Percentiles rank a stretch among this genome's conserved stretches.
phyloP scores from a whole-genome alignment of 2,888 invertebrate genomes.

The Tiliacea aurago region DNA sequence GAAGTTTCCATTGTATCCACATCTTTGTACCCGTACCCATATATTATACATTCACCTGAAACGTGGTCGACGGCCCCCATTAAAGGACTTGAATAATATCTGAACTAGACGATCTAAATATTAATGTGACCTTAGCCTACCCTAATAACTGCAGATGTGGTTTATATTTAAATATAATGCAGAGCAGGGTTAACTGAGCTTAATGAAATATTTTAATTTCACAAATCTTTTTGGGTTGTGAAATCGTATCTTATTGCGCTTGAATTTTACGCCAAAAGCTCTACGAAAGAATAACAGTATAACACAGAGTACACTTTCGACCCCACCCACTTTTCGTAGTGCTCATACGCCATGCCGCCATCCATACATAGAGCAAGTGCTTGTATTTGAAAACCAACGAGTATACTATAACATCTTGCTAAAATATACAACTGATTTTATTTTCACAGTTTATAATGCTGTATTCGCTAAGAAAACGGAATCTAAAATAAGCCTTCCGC shows the following conservation, averaged over 20 bases:
- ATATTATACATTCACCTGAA: slow-evolving; percentile 83
- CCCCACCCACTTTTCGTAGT: too few species aligned
- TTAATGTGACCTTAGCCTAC: slow-evolving; percentile 46
- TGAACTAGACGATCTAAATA: slow-evolving; percentile 58
- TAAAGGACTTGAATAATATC: slow-evolving; percentile 46
- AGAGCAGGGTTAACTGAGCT: slow-evolving; percentile 7
- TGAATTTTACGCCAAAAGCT: slow-evolving; percentile 10
- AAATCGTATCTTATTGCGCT: slow-evolving; percentile 1
- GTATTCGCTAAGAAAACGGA: too few species aligned
- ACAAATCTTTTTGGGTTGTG: slow-evolving; percentile 2
- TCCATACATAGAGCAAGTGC: too few species aligned
- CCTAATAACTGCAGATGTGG: slow-evolving; percentile 26
- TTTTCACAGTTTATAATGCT: too few species aligned
- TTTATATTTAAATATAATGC: slow-evolving; percentile 37
- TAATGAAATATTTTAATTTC: slow-evolving; percentile 26
- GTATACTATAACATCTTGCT: too few species aligned
- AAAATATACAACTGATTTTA: too few species aligned
- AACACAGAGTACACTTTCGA: too few species aligned
- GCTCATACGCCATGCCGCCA: too few species aligned
- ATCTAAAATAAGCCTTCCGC: too few species aligned
- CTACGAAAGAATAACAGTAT: background rate
- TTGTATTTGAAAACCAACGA: too few species aligned
- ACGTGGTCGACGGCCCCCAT: slow-evolving; percentile 44
- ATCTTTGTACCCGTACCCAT: slow-evolving; percentile 82
- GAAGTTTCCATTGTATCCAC: slow-evolving; percentile 69